Percentiles rank a stretch among this genome's conserved stretches.
Conservation (phyloP, 2,888 invertebrate genomes). For the Xestia rhomboidea region DNA sequence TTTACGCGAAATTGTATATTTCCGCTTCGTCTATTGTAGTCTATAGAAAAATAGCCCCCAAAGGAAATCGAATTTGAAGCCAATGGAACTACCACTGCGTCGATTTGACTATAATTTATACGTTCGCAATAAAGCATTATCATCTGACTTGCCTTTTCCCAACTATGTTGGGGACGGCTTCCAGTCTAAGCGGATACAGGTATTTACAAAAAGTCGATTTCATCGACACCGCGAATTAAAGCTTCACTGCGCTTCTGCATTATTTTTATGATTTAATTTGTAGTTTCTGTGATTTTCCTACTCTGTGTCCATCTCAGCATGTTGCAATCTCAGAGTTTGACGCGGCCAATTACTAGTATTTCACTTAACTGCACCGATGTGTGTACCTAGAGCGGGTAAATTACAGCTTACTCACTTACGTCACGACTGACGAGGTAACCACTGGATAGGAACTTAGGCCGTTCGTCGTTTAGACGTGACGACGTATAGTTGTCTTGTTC, state of each 20-base stretch:
- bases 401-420: slow-evolving; percentile 28
- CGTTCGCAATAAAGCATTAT: neutral
- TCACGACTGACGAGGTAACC: slow-evolving; percentile 2
- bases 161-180: neutral
- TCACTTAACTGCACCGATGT: slow-evolving; percentile 1
- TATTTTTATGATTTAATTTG: neutral
- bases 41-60: neutral
- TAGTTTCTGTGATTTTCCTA: neutral
- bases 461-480: neutral
- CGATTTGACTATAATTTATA: neutral
- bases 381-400: slow-evolving; percentile 6
- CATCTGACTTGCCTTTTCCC: neutral
- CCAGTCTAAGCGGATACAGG: too few relatives aligned
- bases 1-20: neutral
- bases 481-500: neutral
- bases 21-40: neutral
- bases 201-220: too few relatives aligned
- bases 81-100: neutral
- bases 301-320: neutral
- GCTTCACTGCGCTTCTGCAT: neutral
- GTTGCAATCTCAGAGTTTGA: slow-evolving; percentile 11
- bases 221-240: too few relatives aligned
- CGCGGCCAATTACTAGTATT: slow-evolving; percentile 34
- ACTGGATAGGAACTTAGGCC: neutral
- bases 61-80: neutral